These are phyloP conservation scores for Poeciliopsis paucimaculata DNA, from an alignment of 2,797 vertebrate species.

Conservation along the genomic window DNA sequence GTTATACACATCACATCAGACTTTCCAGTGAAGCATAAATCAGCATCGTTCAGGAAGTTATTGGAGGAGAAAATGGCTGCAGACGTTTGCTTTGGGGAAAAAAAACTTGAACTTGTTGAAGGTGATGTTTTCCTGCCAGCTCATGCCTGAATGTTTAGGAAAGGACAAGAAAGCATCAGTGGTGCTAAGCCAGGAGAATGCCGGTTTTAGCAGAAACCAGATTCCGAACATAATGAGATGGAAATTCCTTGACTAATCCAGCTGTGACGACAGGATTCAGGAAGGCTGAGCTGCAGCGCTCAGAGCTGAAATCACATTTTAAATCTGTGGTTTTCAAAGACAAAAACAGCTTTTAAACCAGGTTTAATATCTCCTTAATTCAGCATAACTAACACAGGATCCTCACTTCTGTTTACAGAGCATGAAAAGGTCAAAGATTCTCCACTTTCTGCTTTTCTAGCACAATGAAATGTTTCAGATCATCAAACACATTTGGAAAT, in stretches of 20 bases:
- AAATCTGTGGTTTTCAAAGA: slow-evolving; percentile 2
- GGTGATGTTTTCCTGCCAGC: slow-evolving; percentile 28
- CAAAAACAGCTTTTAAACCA: background rate
- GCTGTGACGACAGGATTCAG: slow-evolving; percentile 54
- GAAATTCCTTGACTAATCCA: slow-evolving; percentile 79
- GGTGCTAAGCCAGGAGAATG: slow-evolving; percentile 68
- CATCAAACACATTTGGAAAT: background rate
- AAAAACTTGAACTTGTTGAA: background rate
- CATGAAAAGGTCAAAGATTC: background rate
- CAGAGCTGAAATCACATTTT: slow-evolving; percentile 19
- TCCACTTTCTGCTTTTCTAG: background rate
- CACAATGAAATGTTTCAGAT: background rate
- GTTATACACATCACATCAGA: slow-evolving; percentile 2
- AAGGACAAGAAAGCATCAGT: slow-evolving; percentile 56
- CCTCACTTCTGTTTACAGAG: background rate
- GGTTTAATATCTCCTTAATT: background rate
- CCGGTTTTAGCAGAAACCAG: slow-evolving; percentile 67
- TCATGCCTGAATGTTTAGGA: slow-evolving; percentile 45
- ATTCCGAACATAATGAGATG: slow-evolving; percentile 75
- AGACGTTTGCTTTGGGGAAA: background rate
- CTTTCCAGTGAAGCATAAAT: background rate
- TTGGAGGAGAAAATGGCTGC: background rate
- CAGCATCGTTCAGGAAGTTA: background rate
- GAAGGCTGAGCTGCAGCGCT: slow-evolving; percentile 23
- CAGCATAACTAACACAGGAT: background rate